A percentile compares a stretch with the other conserved stretches of the same genome.
phyloP scores from a whole-genome alignment of 2,888 invertebrate genomes.

The Oscheius sp. region DNA sequence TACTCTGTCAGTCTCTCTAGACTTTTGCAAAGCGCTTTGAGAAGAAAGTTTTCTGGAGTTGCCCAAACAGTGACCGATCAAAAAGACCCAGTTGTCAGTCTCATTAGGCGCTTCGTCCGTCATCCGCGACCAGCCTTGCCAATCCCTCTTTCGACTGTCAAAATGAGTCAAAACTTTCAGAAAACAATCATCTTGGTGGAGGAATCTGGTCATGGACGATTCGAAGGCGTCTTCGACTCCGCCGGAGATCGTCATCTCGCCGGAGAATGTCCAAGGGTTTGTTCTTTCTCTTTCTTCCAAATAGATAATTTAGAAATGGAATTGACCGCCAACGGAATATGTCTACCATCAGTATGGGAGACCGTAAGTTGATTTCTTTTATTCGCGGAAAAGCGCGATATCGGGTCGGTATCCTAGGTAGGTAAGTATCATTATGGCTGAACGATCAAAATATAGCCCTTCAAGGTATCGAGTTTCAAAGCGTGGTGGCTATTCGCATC shows the following conservation, averaged over 20 bases:
- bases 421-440: no score
- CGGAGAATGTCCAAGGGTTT: conserved; percentile 31
- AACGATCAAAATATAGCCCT: no score
- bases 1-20: no score
- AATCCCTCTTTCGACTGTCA: not conserved
- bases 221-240: conserved; percentile 22
- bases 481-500: no score
- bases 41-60: no score
- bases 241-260: conserved; percentile 44
- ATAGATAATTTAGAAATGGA: conserved; percentile 5
- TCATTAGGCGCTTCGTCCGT: not conserved
- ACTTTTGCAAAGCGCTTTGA: no score
- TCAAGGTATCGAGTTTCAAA: no score
- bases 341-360: conserved; percentile 55
- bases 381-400: no score
- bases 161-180: conserved; percentile 23
- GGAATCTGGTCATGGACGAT: conserved; percentile 53
- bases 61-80: conserved; percentile 15
- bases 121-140: not conserved
- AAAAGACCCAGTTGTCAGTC: not conserved
- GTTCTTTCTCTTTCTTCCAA: not conserved
- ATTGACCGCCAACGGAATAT: conserved; percentile 52
- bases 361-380: conserved; percentile 44
- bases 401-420: no score
- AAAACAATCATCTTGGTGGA: conserved; percentile 53